phyloP scores from a whole-genome alignment of 2,113 vertebrate genomes.

The Eretmochelys imbricata region DNA sequence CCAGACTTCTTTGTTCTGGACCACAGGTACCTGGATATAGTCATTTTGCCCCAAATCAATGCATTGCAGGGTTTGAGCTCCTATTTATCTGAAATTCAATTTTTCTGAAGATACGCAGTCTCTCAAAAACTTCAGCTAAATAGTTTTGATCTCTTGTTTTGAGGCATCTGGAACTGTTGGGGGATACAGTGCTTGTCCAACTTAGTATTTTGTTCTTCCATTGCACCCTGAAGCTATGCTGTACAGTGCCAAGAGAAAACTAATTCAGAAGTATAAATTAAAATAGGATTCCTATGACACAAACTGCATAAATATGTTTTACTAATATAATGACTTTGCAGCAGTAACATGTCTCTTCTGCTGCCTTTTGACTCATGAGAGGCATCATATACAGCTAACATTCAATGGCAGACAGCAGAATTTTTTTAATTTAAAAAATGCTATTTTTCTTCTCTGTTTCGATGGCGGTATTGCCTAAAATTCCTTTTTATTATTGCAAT shows the following conservation, averaged over 20 bases:
- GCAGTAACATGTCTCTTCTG: conserved; percentile 20
- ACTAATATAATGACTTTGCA: conserved; percentile 57
- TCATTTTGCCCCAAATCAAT: neutral
- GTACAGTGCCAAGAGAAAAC: conserved; percentile 68
- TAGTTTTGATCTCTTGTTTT: conserved; percentile 63
- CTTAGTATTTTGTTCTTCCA: conserved; percentile 66
- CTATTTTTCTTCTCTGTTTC: neutral
- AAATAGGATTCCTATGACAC: conserved; percentile 64
- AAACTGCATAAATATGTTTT: conserved; percentile 58
- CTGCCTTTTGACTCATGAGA: neutral
- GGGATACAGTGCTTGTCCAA: conserved; percentile 50
- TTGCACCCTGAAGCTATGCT: conserved; percentile 62
- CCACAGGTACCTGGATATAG: conserved; percentile 24
- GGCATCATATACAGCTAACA: neutral
- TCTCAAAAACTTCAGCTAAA: conserved; percentile 25
- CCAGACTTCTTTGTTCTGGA: neutral
- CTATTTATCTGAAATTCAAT: conserved; percentile 9
- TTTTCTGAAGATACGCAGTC: conserved; percentile 18
- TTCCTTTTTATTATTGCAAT: neutral
- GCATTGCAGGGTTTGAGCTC: neutral
- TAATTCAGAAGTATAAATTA: conserved; percentile 66
- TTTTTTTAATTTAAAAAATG: conserved; percentile 5
- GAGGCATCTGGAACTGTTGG: conserved; percentile 69
- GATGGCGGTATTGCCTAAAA: neutral
- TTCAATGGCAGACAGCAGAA: neutral